Conservation (phyloP, 2,113 vertebrate genomes). For the Cephalopholis sonnerati region DNA sequence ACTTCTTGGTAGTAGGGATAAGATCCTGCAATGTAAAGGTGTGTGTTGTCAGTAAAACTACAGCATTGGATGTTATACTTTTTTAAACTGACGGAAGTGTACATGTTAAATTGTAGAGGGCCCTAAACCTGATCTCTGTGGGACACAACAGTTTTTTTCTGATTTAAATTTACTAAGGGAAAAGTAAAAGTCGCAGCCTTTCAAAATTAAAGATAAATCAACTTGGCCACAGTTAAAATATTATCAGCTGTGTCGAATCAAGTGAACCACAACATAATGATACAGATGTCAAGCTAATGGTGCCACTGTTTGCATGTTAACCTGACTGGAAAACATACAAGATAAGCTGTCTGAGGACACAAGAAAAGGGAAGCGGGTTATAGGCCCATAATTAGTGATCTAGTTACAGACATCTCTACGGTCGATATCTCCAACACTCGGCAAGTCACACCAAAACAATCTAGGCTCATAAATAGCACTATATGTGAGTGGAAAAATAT, state of each 20-base stretch:
- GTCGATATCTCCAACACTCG: too few relatives aligned
- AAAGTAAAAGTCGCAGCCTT: not conserved
- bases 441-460: too few relatives aligned
- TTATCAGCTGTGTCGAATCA: not conserved
- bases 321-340: not conserved
- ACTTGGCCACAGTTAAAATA: not conserved
- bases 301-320: too few relatives aligned
- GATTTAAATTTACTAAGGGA: not conserved
- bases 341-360: not conserved
- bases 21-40: not conserved
- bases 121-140: constrained; percentile 6
- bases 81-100: not conserved
- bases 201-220: not conserved
- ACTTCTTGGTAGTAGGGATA: not conserved
- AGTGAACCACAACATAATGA: not conserved
- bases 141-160: not conserved
- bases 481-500: too few relatives aligned
- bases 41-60: not conserved
- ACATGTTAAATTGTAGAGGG: not conserved
- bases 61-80: not conserved
- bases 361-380: not conserved
- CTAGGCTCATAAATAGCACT: too few relatives aligned
- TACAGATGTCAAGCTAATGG: not conserved
- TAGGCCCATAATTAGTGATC: not conserved
- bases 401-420: too few relatives aligned